Evolutionary conservation across 2,113 vertebrate genomes (phyloP).

Genomic region (Pavo muticus): DNA sequence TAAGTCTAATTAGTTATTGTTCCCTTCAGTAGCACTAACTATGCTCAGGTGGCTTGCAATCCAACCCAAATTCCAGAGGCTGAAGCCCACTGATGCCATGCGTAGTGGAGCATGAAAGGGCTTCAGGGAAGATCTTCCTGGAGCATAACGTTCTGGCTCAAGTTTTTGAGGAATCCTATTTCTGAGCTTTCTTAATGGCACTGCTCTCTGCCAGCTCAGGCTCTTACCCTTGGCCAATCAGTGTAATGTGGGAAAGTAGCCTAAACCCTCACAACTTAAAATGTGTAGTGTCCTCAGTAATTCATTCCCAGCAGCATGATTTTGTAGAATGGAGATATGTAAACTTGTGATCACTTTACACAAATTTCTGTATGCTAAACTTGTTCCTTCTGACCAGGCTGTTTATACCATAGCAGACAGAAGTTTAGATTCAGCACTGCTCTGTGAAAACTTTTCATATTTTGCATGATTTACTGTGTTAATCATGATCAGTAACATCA

Average conservation of each 20-base stretch:
- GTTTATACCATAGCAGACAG: neutral
- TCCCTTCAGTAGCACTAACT: neutral
- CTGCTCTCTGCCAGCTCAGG: neutral
- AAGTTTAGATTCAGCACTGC: neutral
- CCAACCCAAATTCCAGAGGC: neutral
- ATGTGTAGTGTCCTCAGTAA: neutral
- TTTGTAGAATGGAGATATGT: neutral
- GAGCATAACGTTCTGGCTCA: neutral
- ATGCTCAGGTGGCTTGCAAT: neutral
- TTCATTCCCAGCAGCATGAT: neutral
- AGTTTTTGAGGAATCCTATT: neutral
- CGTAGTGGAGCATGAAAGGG: neutral
- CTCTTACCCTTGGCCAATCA: neutral
- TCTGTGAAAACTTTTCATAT: neutral
- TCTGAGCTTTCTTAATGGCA: neutral
- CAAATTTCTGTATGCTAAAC: neutral
- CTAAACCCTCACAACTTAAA: neutral
- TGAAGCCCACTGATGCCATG: neutral
- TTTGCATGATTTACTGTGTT: neutral
- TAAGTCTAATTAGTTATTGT: slow-evolving; percentile 50
- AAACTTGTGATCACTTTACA: neutral
- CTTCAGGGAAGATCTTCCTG: neutral
- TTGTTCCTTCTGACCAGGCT: neutral
- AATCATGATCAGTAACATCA: neutral
- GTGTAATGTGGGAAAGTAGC: neutral